A percentile compares a stretch with the other conserved stretches of the same genome.
These are phyloP conservation scores for Drosophila sechellia DNA, from an alignment of 1,140 invertebrate genomes.

Conservation along the genomic window DNA sequence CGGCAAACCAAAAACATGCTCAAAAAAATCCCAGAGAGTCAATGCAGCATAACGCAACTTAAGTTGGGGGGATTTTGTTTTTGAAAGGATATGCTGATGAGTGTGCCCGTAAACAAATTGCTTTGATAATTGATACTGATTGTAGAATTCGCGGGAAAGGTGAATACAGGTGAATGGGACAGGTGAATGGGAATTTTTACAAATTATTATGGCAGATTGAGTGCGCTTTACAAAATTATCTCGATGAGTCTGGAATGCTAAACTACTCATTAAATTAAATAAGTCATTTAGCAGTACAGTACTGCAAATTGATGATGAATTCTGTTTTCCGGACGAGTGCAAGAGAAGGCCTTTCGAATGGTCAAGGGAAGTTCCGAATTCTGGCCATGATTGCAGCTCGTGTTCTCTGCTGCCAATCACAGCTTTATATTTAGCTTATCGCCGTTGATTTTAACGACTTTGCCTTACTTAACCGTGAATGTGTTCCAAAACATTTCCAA, in stretches of 20 bases:
- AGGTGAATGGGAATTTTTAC: conserved; percentile 10
- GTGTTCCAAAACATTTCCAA: conserved; percentile 54
- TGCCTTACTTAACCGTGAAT: conserved; percentile 65
- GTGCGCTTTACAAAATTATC: conserved; percentile 9
- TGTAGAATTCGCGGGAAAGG: conserved; percentile 6
- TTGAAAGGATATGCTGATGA: conserved; percentile 5
- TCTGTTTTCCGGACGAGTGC: not conserved
- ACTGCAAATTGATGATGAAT: conserved; percentile 17
- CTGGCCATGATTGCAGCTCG: conserved; percentile 22
- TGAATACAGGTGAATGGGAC: conserved; percentile 18
- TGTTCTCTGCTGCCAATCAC: conserved; percentile 34
- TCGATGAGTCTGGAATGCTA: conserved; percentile 16
- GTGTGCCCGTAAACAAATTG: conserved; percentile 8
- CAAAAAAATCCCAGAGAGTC: conserved; percentile 32
- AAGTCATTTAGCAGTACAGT: conserved; percentile 9
- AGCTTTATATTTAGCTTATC: conserved; percentile 59
- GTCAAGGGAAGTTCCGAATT: conserved; percentile 7
- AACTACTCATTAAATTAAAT: conserved; percentile 29
- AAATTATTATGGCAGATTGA: conserved; percentile 29
- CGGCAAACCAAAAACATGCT: conserved; percentile 39
- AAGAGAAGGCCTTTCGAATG: conserved; percentile 5
- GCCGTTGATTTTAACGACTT: conserved; percentile 56
- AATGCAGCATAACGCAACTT: conserved; percentile 58
- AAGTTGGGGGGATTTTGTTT: conserved; percentile 27
- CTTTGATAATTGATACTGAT: conserved; percentile 15